These are phyloP conservation scores for Acrocephalus kingi DNA, from an alignment of 2,113 vertebrate genomes.

Conservation along the genomic window DNA sequence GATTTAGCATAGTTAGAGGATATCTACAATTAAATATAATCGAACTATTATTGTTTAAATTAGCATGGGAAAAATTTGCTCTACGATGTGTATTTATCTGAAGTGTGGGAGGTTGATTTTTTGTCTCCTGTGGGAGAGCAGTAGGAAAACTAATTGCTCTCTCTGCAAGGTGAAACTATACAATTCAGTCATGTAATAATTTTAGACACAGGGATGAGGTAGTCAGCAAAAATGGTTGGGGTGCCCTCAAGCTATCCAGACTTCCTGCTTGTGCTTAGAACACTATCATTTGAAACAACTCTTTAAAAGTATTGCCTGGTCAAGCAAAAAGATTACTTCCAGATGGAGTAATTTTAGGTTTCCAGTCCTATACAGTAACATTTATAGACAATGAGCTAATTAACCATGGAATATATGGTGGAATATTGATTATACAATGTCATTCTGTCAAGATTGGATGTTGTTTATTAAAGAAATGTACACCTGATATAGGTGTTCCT, in stretches of 20 bases:
- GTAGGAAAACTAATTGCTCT: constrained; percentile 16
- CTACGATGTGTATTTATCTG: neutral
- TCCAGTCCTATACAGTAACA: neutral
- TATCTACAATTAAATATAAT: neutral
- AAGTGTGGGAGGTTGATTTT: constrained; percentile 26
- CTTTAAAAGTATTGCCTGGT: neutral
- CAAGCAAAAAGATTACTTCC: neutral
- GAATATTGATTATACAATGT: neutral
- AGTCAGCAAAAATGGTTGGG: constrained; percentile 49
- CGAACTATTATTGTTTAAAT: neutral
- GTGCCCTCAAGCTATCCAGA: constrained; percentile 41
- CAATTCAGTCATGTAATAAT: constrained; percentile 43
- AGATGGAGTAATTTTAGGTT: neutral
- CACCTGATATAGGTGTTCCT: neutral
- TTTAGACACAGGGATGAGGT: constrained; percentile 21
- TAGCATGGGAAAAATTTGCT: neutral
- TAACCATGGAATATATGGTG: neutral
- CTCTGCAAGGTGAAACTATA: constrained; percentile 50
- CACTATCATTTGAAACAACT: neutral
- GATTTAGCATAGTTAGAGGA: neutral
- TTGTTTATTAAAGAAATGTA: neutral
- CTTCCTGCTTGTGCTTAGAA: constrained; percentile 1
- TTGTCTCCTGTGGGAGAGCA: neutral
- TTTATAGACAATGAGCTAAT: neutral
- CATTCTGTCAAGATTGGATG: neutral